These are phyloP conservation scores for Cerastis leucographa DNA, from an alignment of 2,888 invertebrate species.

Conservation along the genomic window DNA sequence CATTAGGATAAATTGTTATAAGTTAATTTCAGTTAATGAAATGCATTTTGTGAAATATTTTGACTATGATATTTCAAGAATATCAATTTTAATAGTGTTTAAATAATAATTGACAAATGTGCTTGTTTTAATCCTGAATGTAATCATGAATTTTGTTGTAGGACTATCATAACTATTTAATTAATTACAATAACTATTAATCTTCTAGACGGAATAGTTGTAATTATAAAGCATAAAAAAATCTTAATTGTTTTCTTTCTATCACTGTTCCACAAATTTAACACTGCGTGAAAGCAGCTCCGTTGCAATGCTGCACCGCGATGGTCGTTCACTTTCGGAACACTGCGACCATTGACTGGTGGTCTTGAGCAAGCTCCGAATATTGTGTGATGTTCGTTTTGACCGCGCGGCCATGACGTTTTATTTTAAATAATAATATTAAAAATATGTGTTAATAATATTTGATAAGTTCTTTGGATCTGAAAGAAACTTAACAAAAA, in stretches of 20 bases:
- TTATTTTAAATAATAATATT: too few relatives aligned
- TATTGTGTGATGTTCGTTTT: too few relatives aligned
- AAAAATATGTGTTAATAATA: too few relatives aligned
- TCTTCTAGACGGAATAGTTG: conserved; percentile 65
- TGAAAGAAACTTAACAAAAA: too few relatives aligned
- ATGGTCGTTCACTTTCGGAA: too few relatives aligned
- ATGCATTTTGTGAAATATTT: conserved; percentile 78
- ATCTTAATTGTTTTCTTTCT: conserved; percentile 28
- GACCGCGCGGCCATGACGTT: too few relatives aligned
- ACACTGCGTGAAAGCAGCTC: too few relatives aligned
- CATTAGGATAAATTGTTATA: conserved; percentile 72
- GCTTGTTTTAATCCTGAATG: conserved; percentile 77
- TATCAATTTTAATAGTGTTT: conserved; percentile 66
- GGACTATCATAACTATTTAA: conserved; percentile 71
- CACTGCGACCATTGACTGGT: too few relatives aligned
- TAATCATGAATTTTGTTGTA: conserved; percentile 79
- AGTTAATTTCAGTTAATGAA: conserved; percentile 74
- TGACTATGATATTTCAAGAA: conserved; percentile 69
- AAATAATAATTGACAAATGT: conserved; percentile 69
- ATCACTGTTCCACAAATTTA: not conserved
- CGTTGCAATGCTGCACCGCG: too few relatives aligned
- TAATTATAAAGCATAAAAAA: conserved; percentile 67
- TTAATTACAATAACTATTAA: conserved; percentile 67
- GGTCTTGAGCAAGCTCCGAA: too few relatives aligned
- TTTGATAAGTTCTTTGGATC: too few relatives aligned